Evolutionary conservation across 1,140 invertebrate genomes (phyloP).

Genomic region (Lordiphosa stackelbergi): DNA sequence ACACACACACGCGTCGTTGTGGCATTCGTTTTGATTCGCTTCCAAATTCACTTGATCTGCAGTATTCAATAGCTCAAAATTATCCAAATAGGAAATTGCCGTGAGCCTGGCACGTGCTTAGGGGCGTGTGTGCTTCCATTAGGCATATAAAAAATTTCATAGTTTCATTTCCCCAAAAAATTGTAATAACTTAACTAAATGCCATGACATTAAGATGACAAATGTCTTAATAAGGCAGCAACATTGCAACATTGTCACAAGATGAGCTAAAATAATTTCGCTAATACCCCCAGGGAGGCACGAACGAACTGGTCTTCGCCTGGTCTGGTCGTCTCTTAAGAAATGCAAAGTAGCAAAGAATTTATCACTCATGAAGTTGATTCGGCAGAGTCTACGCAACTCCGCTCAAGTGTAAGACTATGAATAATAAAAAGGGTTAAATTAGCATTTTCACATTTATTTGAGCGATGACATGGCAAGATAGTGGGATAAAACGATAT

Average conservation of each 20-base stretch:
- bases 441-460: constrained; percentile 77
- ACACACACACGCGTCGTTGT: constrained; percentile 59
- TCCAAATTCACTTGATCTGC: constrained; percentile 46
- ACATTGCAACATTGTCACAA: constrained; percentile 36
- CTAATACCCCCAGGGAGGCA: constrained; percentile 29
- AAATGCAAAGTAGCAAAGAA: constrained; percentile 53
- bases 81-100: constrained; percentile 38
- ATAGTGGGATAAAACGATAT: constrained; percentile 22
- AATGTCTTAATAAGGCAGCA: constrained; percentile 62
- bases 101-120: constrained; percentile 46
- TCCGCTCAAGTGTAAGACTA: constrained; percentile 68
- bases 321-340: constrained; percentile 21
- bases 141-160: constrained; percentile 7
- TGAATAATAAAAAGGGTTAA: constrained; percentile 77
- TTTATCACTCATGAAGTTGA: constrained; percentile 43
- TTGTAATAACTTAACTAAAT: constrained; percentile 70
- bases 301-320: constrained; percentile 5
- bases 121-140: constrained; percentile 34
- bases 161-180: constrained; percentile 9
- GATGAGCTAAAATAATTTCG: constrained; percentile 28
- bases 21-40: constrained; percentile 56
- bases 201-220: constrained; percentile 54
- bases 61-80: constrained; percentile 24
- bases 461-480: constrained; percentile 67
- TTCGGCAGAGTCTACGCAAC: constrained; percentile 25